Evolutionary conservation across 2,888 invertebrate genomes (phyloP), one percentile per base, ranked within the genome.

Genomic region (Temnothorax ravouxi): DNA sequence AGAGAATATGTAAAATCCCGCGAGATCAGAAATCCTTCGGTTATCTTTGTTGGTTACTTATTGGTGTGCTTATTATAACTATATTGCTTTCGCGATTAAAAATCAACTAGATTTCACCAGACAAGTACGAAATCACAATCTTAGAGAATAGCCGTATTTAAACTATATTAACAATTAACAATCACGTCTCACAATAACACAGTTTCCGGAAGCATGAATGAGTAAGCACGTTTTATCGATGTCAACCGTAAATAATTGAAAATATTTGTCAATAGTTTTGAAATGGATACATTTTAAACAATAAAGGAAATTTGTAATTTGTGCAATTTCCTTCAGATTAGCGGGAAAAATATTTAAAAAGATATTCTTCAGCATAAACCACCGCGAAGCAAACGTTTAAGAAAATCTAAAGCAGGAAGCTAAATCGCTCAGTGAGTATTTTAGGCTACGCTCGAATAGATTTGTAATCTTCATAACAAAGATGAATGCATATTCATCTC

Each of bases 1-100:
- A 0, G 29, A 91, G 91, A 94, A 93, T 94, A 93, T 90, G 91
- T 89, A 86, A 88, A 90, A 86, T 93, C 92, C 92, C 92, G 62
- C 85, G 92, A 91, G 92, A 92, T 82, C 86, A n/a, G 71, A 62
- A 86, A 88, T 89, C 86, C 84, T 69, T 79, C 34, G 54, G 77
- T 77, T 88, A 90, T 90, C 83, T 86, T 84, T 72, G 61, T 38
- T 54, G 56, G 59, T 62, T 81, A 29, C 29, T 29, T 29, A 29
- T 29, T 62, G 25, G 47, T 61, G 76, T 72, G 72, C 61, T 81
- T 74, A 34, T 34, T 34, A 34, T 34, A 34, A 6, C 34, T 34
- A 62, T 56, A 81, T 81, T 77, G 52, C 75, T n/a, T n/a, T n/a
- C n/a, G n/a, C n/a, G n/a, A n/a, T n/a, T n/a, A n/a, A n/a, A n/a